Base-by-base conservation (phyloP, 2,797 vertebrate species). In the Chaenodraco wilsoni region DNA sequence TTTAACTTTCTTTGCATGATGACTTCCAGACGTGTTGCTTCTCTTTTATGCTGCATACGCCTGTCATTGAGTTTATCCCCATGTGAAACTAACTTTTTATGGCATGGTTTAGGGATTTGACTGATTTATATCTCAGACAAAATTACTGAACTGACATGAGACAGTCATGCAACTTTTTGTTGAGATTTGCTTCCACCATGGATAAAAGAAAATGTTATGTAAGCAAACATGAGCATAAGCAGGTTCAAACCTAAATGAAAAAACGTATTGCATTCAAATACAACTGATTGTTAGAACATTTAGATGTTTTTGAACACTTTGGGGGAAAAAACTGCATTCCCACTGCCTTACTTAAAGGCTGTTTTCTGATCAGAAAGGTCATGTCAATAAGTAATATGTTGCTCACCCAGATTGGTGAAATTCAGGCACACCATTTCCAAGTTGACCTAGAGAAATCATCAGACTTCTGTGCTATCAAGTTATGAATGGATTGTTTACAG, bases 21-120 rank as follows among this genome's bases (percentile, higher is more conserved):
- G 74, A 85, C 82, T 93, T 94, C 88, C 93, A 93, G 92, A 88
- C 43, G n/a, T 80, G 83, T 77, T 88, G 69, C 69, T 68, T 62
- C 68, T 74, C 64, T 76, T 69, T 87, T 44, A 79, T 71, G 72
- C 67, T 23, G 59, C 85, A 74, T 78, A 66, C 51, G 66, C 75
- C 48, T 76, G 81, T 88, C 86, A 79, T 37, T 0, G 2, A 59
- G 54, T 86, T 83, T 68, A 83, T 79, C 78, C 74, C 75, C 62
- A 23, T 81, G 70, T 74, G 67, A 84, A 75, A 84, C 68, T 72
- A 72, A 82, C 19, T 19, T 74, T 87, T 88, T 87, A 87, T 54
- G 66, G 72, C 67, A 52, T 27, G 43, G 67, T 87, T 88, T 85
- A 79, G 50, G 23, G 44, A 33, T 78, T 79, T 79, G 66, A 77